phyloP scores from a whole-genome alignment of 2,888 invertebrate species.

The Ornithoptera priamus region DNA sequence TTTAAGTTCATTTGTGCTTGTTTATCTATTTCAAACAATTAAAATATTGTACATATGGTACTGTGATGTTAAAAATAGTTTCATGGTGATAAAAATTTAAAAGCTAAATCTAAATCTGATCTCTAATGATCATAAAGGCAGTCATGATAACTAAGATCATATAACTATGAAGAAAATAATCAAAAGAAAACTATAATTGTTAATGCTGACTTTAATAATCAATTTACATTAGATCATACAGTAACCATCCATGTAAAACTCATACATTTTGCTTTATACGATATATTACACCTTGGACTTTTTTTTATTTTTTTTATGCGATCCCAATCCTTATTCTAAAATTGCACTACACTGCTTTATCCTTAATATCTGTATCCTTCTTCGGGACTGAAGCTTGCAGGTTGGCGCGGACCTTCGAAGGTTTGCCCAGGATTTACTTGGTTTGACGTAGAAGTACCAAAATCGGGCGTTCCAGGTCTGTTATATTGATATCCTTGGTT shows the following conservation, averaged over 20 bases:
- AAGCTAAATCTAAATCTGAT: too few species aligned
- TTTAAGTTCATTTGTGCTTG: too few species aligned
- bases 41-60: too few species aligned
- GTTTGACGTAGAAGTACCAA: slow-evolving; percentile 6
- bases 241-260: slow-evolving; percentile 42
- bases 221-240: slow-evolving; percentile 44
- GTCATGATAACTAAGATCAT: too few species aligned
- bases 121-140: too few species aligned
- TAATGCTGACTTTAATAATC: slow-evolving; percentile 15
- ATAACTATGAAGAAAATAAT: background rate
- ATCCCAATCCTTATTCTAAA: slow-evolving; percentile 36
- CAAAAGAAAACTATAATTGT: slow-evolving; percentile 2
- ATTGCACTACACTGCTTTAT: slow-evolving; percentile 51
- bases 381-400: slow-evolving; percentile 67
- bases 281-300: slow-evolving; percentile 37
- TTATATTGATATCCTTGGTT: slow-evolving; percentile 26
- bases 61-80: too few species aligned
- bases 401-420: slow-evolving; percentile 67
- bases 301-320: slow-evolving; percentile 38
- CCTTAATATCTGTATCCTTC: slow-evolving; percentile 72
- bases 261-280: slow-evolving; percentile 40
- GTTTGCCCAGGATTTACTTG: slow-evolving; percentile 31
- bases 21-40: too few species aligned
- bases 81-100: too few species aligned
- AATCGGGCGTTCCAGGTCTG: slow-evolving; percentile 18